Base-by-base conservation (phyloP, 2,113 vertebrate genomes). In the Otocyon megalotis region DNA sequence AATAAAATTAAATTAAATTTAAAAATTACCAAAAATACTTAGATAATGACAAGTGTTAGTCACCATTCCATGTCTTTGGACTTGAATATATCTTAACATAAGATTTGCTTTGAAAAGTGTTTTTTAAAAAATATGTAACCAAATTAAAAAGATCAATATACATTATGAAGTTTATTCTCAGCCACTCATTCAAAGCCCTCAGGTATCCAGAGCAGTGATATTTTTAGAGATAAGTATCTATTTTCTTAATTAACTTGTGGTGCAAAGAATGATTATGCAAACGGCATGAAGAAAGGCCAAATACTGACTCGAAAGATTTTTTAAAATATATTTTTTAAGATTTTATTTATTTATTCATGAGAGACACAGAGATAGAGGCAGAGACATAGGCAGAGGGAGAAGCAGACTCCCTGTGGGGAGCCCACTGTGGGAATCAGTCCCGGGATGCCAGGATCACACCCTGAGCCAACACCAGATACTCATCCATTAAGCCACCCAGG, bases 241-340 rank as follows among this genome's bases (percentile, higher is more conserved):
- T 76, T 87, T 93, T 76, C 54, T 90, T 92, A 76, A 79, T 62
- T 97, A 60, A 56, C 19, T 90, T 92, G 92, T 96, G 58, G 4
- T 67, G 26, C 32, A 89, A 92, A 89, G 84, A 89, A 13, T 48
- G 54, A 54, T 94, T 94, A 48, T 88, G 48, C 26, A 65, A 89
- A 62, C 15, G 83, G 16, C 19, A 71, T 93, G 43, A 84, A 24
- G 88, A 93, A 54, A 17, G 74, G 17, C 32, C 60, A 91, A 69
- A 71, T 83, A n/a, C 15, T 93, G 32, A 69, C 50, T 43, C 43
- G 43, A 43, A 43, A 7, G 43, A 43, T 43, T 43, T 43, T 43
- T 43, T 7, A 43, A 43, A 43, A 43, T 43, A 43, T 43, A 7
- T 43, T 7, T 43, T 43, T 43, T 43, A 43, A 6, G 6, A 43